Conservation (phyloP, 2,888 invertebrate species). For the Ptychoptera contaminata region DNA sequence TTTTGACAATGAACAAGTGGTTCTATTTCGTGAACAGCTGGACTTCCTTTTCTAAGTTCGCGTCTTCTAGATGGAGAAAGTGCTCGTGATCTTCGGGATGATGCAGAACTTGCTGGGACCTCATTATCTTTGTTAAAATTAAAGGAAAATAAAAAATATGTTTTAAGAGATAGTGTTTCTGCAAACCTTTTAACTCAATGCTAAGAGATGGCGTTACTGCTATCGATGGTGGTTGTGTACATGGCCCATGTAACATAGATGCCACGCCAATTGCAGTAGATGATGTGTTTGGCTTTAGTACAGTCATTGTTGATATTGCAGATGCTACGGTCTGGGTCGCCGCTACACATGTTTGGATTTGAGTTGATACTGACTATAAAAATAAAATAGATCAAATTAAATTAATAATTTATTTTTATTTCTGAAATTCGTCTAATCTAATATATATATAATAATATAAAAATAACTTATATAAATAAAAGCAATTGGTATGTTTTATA, state of each 20-base stretch:
- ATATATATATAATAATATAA: too few relatives aligned
- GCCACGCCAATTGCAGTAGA: constrained; percentile 1
- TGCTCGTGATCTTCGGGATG: constrained; percentile 21
- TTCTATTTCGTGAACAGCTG: constrained; percentile 6
- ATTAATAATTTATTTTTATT: too few relatives aligned
- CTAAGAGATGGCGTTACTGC: constrained; percentile 40
- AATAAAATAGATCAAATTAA: too few relatives aligned
- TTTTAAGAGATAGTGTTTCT: constrained; percentile 20
- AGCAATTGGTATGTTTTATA: too few relatives aligned
- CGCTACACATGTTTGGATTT: constrained; percentile 2
- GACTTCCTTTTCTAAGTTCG: constrained; percentile 12
- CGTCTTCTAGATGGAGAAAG: constrained; percentile 31
- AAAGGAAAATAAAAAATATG: constrained; percentile 18
- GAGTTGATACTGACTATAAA: constrained; percentile 3
- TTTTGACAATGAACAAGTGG: constrained; percentile 10
- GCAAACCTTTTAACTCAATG: constrained; percentile 20
- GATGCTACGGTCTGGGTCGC: constrained; percentile 9
- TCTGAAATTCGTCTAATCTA: too few relatives aligned
- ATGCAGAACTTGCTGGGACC: constrained; percentile 26
- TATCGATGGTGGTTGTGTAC: constrained; percentile 32
- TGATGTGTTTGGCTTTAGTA: neutral
- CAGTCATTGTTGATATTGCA: constrained; percentile 1
- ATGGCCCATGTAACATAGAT: too few relatives aligned
- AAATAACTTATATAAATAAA: too few relatives aligned
- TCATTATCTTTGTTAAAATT: constrained; percentile 6